These are phyloP conservation scores for Eulemur albifrons DNA, from an alignment of 2,797 vertebrate species.

Conservation along the genomic window DNA sequence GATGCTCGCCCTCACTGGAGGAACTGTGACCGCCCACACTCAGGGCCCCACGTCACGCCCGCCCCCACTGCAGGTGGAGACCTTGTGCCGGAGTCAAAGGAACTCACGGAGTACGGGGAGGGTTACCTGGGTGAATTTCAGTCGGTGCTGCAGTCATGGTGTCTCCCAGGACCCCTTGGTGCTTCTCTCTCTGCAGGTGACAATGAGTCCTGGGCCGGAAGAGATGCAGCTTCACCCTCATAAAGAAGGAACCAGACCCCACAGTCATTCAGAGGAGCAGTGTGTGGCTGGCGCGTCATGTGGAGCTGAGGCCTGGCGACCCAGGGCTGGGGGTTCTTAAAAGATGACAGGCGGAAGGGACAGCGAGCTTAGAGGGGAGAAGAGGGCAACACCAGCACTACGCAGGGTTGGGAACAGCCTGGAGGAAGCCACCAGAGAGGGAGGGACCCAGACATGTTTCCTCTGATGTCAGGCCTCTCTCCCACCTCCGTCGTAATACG, in stretches of 20 bases:
- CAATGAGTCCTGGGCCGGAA: not conserved
- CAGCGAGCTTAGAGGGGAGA: accelerated
- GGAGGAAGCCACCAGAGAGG: not conserved
- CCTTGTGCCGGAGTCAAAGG: not conserved
- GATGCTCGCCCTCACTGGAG: not conserved
- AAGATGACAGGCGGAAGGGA: too few species aligned
- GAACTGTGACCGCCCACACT: not conserved
- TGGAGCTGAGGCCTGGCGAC: not conserved
- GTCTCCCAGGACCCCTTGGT: not conserved
- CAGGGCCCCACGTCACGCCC: not conserved
- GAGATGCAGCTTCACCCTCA: not conserved
- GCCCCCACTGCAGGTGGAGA: accelerated
- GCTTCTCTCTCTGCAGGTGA: not conserved
- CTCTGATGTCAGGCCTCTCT: not conserved
- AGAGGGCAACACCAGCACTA: not conserved
- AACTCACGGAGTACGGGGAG: not conserved
- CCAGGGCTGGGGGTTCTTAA: not conserved
- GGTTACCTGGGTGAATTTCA: not conserved
- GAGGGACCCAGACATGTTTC: not conserved
- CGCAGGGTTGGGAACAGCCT: not conserved
- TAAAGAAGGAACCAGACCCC: not conserved
- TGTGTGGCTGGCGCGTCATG: not conserved
- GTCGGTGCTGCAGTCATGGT: accelerated
- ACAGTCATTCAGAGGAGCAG: not conserved
- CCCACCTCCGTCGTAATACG: too few species aligned